Base-by-base conservation (phyloP, 2,113 vertebrate species). In the Otus sunia region DNA sequence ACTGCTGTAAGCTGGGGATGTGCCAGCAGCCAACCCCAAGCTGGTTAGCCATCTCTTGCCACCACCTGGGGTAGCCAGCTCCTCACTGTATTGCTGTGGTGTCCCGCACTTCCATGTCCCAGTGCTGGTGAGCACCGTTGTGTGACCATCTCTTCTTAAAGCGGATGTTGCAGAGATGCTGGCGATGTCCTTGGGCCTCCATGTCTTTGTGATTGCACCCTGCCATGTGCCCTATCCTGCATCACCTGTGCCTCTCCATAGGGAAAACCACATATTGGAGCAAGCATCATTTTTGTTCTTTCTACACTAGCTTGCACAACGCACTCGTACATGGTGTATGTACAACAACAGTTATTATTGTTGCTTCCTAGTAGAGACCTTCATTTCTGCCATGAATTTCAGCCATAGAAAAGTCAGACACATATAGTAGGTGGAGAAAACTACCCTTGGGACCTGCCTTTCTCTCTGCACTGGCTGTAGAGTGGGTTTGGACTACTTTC, bases 1-100 rank as follows among this genome's bases (percentile, higher is more conserved):
- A 15, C 21, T 81, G 52, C 64, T 0, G 1, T 29, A 52, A 68
- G 26, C n/a, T 86, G 74, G 66, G 52, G 12, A 53, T 0, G 0
- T 82, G 62, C 69, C 90, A 94, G 34, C 52, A 91, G 73, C 80
- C 74, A 85, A 20, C 19, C 23, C 52, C 69, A 66, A 32, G 49
- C 30, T 69, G 50, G 53, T 88, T 90, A 93, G 39, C 66, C 52
- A 62, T 75, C 43, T 90, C 68, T 84, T 96, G 64, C 34, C 75
- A 22, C 60, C 22, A 27, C 29, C 29, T 72, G 49, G 49, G 66
- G 39, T 23, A 53, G 56, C 34, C 77, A 91, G 30, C 56, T 92
- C 76, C 73, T 78, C 3, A 0, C 59, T 71, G 5, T 49, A 4
- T 43, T 53, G 60, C 87, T 93, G 58, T 85, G 86, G 27, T 91